Evolutionary conservation across 1,140 invertebrate species (phyloP), one percentile per base, ranked within the genome.

Genomic region (Drosophila lowei): DNA sequence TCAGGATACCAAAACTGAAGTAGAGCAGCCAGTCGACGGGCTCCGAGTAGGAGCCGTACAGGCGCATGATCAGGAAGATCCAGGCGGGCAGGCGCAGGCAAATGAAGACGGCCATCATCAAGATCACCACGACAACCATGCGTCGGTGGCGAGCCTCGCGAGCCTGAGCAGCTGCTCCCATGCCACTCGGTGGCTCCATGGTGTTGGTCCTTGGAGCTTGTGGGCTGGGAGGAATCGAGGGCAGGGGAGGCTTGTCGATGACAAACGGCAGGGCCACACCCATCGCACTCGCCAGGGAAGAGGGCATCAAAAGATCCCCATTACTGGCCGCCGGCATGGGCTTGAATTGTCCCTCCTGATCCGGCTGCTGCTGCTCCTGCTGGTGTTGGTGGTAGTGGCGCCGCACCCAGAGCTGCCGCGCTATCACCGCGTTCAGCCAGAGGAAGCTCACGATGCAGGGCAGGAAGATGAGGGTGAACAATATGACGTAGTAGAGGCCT

Each of bases 341-440:
- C 48, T 72, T 61, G 18, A 60, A 54, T 13, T 70, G 46, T 11
- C 41, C 28, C 49, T 56, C 48, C 53, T 57, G 34, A 11, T 38
- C 43, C 5, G 62, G 75, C 23, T 73, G 48, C 9, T 60, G 44
- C 11, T 58, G 73, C n/a, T 60, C 59, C n/a, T 66, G 67, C 62
- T 67, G 57, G 47, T 72, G 67, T 53, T 67, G 75, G 11, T 61
- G 73, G 44, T 70, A 68, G 55, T 86, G 79, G 15, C 89, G 61
- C 6, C 85, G 64, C 18, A 61, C 89, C 92, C 92, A 93, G 48
- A 94, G 90, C 53, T 93, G 90, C 25, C 90, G 68, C 2, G 92
- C 93, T n/a, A 94, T 92, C 0, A 92, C 92, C 18, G 91, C 83
- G 66, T 94, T 93, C 9, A 94, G 86, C 64, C 92, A 92, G 9